Evolutionary conservation across 2,113 vertebrate species (phyloP), one percentile per base, ranked within the genome.

Genomic region (Arizona elegans): DNA sequence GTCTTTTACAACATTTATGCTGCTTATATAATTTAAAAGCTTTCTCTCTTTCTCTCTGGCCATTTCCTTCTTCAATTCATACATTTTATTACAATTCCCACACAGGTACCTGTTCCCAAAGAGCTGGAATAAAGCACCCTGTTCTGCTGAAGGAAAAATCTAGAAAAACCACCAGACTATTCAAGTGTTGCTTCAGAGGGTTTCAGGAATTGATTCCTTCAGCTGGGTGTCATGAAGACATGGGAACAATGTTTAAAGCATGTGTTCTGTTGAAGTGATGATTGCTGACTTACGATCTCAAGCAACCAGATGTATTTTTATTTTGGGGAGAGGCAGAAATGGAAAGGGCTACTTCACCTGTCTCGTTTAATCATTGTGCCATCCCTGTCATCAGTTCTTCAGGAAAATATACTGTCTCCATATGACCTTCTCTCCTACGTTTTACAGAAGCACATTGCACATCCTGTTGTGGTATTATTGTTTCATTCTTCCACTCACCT

Each of bases 21-120:
- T 11, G 75, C n/a, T 85, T 62, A 17, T 59, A 21, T 90, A 5
- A 90, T 53, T 94, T 53, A 19, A 75, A 95, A 91, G 50, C 15
- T 3, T 43, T 62, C n/a, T 59, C 21, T 4, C 47, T 65, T 65
- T 65, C 26, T 38, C 75, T 43, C 33, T 81, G 15, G 2, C 33
- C 1, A 9, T 21, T 43, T 17, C 33, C 75, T 81, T 29, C 53
- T 89, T 2, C 88, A 93, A 47, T 15, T 96, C 24, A 95, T 26
- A 21, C 56, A 12, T 54, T 53, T 58, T 75, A 8, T 86, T 29
- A 1, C 19, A 86, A 62, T 96, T 94, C 50, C 94, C 97, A 54
- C 56, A 90, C 97, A 99, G 99, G 98, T 99, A 59, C 99, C 99
- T 0, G 95, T 99, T 94, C 99, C 99, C 33, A 99, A 99, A 98